A percentile compares a stretch with the other conserved stretches of the same genome.
These are phyloP conservation scores for Drosophila elegans DNA, from an alignment of 1,140 invertebrate genomes.

Conservation along the genomic window DNA sequence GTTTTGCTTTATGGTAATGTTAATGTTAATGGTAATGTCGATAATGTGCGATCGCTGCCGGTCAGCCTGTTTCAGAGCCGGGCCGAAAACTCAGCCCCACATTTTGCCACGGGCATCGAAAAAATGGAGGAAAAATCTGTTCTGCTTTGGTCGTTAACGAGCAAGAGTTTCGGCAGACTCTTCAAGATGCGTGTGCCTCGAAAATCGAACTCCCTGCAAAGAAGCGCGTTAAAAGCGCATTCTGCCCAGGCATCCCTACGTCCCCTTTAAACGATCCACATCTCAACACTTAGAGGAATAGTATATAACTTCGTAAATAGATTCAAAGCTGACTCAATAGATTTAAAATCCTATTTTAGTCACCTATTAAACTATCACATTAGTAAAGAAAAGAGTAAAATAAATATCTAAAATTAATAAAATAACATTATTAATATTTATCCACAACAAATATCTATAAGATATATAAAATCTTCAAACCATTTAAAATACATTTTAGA, in stretches of 20 bases:
- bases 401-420: no score
- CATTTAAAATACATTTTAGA: no score
- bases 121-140: conserved; percentile 47
- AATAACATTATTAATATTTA: no score
- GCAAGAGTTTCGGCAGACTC: conserved; percentile 16
- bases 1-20: conserved; percentile 52
- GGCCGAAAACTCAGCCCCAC: background rate
- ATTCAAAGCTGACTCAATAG: no score
- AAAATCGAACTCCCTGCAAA: conserved; percentile 32
- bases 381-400: no score
- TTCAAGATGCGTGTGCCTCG: conserved; percentile 54
- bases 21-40: conserved; percentile 45
- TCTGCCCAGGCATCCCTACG: conserved; percentile 2
- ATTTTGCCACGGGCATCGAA: conserved; percentile 25
- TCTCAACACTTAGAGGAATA: background rate
- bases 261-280: background rate
- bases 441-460: no score
- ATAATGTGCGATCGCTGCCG: conserved; percentile 21
- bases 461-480: no score
- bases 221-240: conserved; percentile 36
- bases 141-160: conserved; percentile 71
- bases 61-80: conserved; percentile 6
- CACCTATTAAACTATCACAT: no score
- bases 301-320: background rate
- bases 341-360: no score